Base-by-base conservation (phyloP, 2,888 invertebrate species). In the Spodoptera littoralis region DNA sequence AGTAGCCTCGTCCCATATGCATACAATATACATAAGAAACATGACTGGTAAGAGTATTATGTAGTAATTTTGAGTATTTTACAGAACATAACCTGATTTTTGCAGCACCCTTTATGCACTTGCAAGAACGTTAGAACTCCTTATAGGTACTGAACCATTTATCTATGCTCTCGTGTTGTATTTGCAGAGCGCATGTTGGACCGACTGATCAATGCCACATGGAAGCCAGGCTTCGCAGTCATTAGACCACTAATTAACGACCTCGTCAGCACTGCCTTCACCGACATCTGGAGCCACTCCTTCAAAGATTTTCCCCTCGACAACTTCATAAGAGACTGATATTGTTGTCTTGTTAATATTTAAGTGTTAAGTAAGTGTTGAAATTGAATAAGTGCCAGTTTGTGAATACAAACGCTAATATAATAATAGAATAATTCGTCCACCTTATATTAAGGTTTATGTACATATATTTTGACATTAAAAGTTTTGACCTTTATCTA, bases 191-290 rank as follows among this genome's bases (percentile, higher is more conserved):
- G 94, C 69, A 90, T 97, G 73, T 90, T 97, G 50, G 97, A 97
- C 86, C 95, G 96, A 51, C 92, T 98, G 45, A 98, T 98, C 84
- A 98, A 98, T 88, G 96, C 96, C 13, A 96, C 97, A 36, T 98
- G 98, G 98, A 96, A 97, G 80, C 96, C 97, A 0, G 97, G 97
- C 41, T 97, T 98, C 82, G 96, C 96, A 1, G 92, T 98, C 46
- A 95, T 97, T 57, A 95, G 96, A 67, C 97, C 97, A 0, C 90
- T 98, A 54, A 97, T 98, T 82, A 97, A 98, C 88, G 98, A 98
- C 86, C 93, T 98, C 65, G 97, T 98, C 69, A 97, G 97, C 85
- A 96, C 96, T 0, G 98, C 97, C 6, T 98, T 98, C 88, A 97
- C 98, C 0, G 97, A 97, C 68, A 97, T 98, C 74, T 97, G 97